A percentile compares a stretch with the other conserved stretches of the same genome.
Evolutionary conservation across 2,888 invertebrate species (phyloP).

Genomic region (Himalopsyche japonica): DNA sequence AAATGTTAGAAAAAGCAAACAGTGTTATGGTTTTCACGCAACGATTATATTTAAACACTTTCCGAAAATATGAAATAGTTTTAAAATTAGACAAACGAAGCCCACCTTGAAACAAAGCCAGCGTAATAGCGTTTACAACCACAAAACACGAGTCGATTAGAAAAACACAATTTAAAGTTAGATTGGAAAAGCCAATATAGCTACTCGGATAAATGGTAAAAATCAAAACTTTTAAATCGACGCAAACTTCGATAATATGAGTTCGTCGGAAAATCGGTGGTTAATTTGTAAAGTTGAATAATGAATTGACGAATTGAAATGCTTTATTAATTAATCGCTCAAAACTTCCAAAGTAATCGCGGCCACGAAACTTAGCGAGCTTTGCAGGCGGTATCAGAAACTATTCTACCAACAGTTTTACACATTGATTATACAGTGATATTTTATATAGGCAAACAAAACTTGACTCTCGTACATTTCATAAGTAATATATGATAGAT

Average conservation of each 20-base stretch:
- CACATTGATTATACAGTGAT: no score
- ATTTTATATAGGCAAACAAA: no score
- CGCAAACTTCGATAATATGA: background rate
- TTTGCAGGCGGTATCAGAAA: background rate
- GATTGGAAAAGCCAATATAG: background rate
- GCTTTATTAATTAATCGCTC: background rate
- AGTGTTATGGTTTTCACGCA: background rate
- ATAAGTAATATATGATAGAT: no score
- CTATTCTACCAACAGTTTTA: background rate
- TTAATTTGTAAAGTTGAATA: background rate
- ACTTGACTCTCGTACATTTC: no score
- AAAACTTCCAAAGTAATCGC: background rate
- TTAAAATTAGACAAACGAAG: background rate
- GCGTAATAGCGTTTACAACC: background rate
- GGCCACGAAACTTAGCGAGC: background rate
- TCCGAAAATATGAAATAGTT: background rate
- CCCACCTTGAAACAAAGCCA: background rate
- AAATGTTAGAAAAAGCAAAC: background rate
- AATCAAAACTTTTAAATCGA: background rate
- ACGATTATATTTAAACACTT: background rate
- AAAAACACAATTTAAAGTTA: background rate
- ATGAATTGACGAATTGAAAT: background rate
- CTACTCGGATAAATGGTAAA: background rate
- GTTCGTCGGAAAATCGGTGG: background rate
- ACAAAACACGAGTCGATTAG: background rate